These are phyloP conservation scores for Ryuthela nishihirai DNA, from an alignment of 2,888 invertebrate species.

Conservation along the genomic window DNA sequence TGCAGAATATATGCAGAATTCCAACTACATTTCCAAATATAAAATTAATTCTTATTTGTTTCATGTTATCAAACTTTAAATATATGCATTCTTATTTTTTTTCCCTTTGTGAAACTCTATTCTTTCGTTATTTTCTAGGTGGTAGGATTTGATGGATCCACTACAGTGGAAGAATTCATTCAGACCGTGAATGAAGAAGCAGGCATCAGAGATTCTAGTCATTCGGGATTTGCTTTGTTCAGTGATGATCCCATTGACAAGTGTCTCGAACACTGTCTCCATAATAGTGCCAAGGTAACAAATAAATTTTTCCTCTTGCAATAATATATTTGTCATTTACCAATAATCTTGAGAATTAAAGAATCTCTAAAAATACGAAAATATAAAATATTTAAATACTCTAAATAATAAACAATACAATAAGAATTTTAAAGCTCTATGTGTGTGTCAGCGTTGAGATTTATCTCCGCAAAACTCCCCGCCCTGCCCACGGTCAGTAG, in stretches of 20 bases:
- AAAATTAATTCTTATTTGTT: too few species aligned
- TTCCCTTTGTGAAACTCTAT: too few species aligned
- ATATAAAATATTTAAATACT: neutral
- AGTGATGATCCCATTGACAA: conserved; percentile 95
- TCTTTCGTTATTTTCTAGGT: too few species aligned
- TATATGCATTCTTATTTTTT: too few species aligned
- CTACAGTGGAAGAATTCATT: conserved; percentile 92
- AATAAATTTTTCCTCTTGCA: neutral
- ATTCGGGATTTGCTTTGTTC: conserved; percentile 90
- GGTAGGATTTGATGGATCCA: conserved; percentile 96
- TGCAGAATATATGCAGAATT: too few species aligned
- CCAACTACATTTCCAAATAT: too few species aligned
- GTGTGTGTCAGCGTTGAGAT: too few species aligned
- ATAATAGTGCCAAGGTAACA: conserved; percentile 51
- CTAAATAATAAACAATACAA: neutral
- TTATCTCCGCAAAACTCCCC: too few species aligned
- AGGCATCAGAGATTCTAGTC: conserved; percentile 76
- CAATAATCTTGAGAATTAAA: neutral
- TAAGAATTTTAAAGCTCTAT: neutral
- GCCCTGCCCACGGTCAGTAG: too few species aligned
- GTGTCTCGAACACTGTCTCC: conserved; percentile 69
- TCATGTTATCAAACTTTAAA: too few species aligned
- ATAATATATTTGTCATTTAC: neutral
- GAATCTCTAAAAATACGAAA: neutral
- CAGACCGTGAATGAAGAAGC: conserved; percentile 84